A percentile compares a stretch with the other conserved stretches of the same genome.
phyloP scores from a whole-genome alignment of 2,888 invertebrate genomes.

The Sussaba pulchella region DNA sequence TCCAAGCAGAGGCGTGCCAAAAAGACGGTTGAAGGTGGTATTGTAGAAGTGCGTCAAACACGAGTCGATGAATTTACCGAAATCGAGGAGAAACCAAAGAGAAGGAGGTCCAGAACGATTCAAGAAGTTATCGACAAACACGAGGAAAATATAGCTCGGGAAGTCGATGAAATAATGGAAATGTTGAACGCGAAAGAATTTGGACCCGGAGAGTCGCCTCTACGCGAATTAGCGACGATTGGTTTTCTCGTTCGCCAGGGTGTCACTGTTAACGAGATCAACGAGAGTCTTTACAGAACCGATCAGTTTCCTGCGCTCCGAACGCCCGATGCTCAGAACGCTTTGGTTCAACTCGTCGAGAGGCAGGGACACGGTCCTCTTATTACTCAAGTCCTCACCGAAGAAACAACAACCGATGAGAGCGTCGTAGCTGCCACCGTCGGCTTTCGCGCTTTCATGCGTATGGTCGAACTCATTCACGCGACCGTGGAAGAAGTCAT shows the following conservation, averaged over 20 bases:
- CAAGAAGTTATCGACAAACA: conserved; percentile 87
- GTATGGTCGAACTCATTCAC: conserved; percentile 93
- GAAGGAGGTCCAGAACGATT: conserved; percentile 85
- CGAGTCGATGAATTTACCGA: conserved; percentile 69
- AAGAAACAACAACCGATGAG: conserved; percentile 92
- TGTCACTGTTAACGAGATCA: conserved; percentile 91
- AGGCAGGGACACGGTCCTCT: conserved; percentile 92
- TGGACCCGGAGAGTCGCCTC: conserved; percentile 91
- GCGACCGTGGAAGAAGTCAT: conserved; percentile 94
- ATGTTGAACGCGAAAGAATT: conserved; percentile 92
- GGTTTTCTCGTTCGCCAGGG: conserved; percentile 92
- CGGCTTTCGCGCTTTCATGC: conserved; percentile 94
- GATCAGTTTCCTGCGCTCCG: conserved; percentile 92
- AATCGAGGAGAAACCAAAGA: conserved; percentile 74
- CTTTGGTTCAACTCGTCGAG: conserved; percentile 93
- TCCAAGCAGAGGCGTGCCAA: conserved; percentile 80
- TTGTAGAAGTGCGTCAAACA: conserved; percentile 71
- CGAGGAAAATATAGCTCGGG: conserved; percentile 87
- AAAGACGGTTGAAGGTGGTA: conserved; percentile 73
- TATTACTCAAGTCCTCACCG: conserved; percentile 92
- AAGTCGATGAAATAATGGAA: conserved; percentile 91
- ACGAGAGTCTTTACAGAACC: conserved; percentile 90
- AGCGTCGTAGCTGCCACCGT: conserved; percentile 91
- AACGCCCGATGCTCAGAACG: conserved; percentile 93
- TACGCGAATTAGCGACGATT: conserved; percentile 93